Evolutionary conservation across 2,797 vertebrate species (phyloP).

Genomic region (Liparis tanakae): DNA sequence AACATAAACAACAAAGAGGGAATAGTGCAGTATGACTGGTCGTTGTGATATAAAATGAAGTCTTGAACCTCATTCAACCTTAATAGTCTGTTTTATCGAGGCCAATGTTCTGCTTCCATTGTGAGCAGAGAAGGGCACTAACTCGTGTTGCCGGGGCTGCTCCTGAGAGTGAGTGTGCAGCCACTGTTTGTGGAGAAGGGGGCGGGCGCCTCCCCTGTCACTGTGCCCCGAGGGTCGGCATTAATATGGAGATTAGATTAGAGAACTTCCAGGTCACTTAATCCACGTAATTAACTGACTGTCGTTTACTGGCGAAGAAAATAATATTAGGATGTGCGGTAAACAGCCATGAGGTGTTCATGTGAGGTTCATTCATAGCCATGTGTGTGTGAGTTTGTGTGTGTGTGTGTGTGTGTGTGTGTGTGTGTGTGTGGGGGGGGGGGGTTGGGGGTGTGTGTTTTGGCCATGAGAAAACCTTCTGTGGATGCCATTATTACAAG

Average conservation of each 20-base stretch:
- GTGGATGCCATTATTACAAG: conserved; percentile 38
- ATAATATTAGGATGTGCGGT: conserved; percentile 10
- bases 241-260: conserved; percentile 67
- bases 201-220: conserved; percentile 4
- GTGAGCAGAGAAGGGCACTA: conserved; percentile 19
- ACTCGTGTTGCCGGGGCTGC: conserved; percentile 4
- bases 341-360: not conserved
- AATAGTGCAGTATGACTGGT: too few relatives aligned
- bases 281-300: conserved; percentile 58
- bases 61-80: not conserved
- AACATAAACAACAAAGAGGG: too few relatives aligned
- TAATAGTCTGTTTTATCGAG: not conserved
- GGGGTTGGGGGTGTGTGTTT: conserved; percentile 4
- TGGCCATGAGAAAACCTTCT: too few relatives aligned
- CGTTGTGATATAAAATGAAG: not conserved
- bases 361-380: too few relatives aligned
- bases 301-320: conserved; percentile 59
- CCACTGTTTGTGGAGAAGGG: conserved; percentile 1
- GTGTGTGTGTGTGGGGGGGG: conserved; percentile 1
- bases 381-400: conserved; percentile 32
- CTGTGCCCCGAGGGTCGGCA: conserved; percentile 32
- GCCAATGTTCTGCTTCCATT: conserved; percentile 20
- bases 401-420: conserved; percentile 5
- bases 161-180: conserved; percentile 21
- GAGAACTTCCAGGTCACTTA: conserved; percentile 75